phyloP scores from a whole-genome alignment of 53 echinoderm and acorn worm genomes.

The Mesocentrotus franciscanus region DNA sequence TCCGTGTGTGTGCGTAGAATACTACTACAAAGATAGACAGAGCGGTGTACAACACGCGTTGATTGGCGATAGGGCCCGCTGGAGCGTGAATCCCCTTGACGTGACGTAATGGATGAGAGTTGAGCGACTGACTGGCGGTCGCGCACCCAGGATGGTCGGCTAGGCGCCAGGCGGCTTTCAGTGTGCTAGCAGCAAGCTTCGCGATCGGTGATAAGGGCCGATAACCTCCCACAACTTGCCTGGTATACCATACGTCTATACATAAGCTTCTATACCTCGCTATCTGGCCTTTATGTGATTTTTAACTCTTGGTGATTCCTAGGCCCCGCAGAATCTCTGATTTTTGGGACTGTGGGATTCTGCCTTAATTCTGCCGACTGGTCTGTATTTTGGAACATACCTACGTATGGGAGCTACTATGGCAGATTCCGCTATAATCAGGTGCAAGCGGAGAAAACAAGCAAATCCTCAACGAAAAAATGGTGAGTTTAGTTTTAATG shows the following conservation, averaged over 20 bases:
- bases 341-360: background rate
- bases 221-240: slow-evolving; percentile 52
- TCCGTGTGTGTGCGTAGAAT: slow-evolving; percentile 17
- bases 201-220: slow-evolving; percentile 59
- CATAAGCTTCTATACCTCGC: background rate
- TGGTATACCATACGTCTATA: slow-evolving; percentile 28
- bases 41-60: slow-evolving; percentile 54
- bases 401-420: slow-evolving; percentile 68
- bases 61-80: slow-evolving; percentile 64
- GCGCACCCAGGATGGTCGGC: slow-evolving; percentile 66
- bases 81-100: slow-evolving; percentile 68
- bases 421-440: slow-evolving; percentile 69
- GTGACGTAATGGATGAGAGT: slow-evolving; percentile 69
- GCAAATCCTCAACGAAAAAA: slow-evolving; percentile 77
- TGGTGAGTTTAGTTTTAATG: slow-evolving; percentile 41
- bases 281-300: slow-evolving; percentile 54
- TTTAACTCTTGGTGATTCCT: slow-evolving; percentile 39
- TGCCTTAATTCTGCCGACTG: background rate
- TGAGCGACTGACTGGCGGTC: slow-evolving; percentile 67
- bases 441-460: slow-evolving; percentile 76
- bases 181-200: slow-evolving; percentile 62
- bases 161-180: slow-evolving; percentile 57
- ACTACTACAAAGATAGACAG: background rate
- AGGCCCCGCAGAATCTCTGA: slow-evolving; percentile 24
- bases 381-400: slow-evolving; percentile 57